Evolutionary conservation across 2,113 vertebrate genomes (phyloP).

Genomic region (Euleptes europaea): DNA sequence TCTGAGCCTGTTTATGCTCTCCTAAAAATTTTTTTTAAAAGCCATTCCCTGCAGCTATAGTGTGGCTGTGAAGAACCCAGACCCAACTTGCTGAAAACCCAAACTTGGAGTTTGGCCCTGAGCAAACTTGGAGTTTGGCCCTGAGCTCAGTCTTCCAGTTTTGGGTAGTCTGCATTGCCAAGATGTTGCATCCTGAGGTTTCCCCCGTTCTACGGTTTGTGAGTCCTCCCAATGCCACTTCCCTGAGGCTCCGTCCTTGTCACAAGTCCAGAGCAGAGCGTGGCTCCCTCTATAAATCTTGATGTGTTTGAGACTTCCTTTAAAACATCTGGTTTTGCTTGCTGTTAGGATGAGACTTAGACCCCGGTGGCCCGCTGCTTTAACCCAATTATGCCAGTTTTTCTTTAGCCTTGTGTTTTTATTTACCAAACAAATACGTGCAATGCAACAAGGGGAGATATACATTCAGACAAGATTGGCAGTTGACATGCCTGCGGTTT

Average conservation of each 20-base stretch:
- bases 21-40: no score
- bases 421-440: conserved; percentile 8
- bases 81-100: no score
- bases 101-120: no score
- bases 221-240: neutral
- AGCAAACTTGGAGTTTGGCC: neutral
- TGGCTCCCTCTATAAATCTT: neutral
- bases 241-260: neutral
- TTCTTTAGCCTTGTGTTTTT: neutral
- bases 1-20: no score
- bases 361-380: neutral
- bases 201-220: neutral
- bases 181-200: neutral
- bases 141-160: neutral
- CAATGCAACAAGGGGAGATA: neutral
- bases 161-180: neutral
- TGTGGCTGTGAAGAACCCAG: no score
- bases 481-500: neutral
- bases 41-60: no score
- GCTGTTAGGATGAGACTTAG: neutral
- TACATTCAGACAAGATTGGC: rapidly evolving
- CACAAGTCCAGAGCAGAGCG: neutral
- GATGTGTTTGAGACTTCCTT: neutral
- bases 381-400: neutral
- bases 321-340: neutral